Conservation (phyloP, 1,140 invertebrate species). For the Drosophila athabasca region DNA sequence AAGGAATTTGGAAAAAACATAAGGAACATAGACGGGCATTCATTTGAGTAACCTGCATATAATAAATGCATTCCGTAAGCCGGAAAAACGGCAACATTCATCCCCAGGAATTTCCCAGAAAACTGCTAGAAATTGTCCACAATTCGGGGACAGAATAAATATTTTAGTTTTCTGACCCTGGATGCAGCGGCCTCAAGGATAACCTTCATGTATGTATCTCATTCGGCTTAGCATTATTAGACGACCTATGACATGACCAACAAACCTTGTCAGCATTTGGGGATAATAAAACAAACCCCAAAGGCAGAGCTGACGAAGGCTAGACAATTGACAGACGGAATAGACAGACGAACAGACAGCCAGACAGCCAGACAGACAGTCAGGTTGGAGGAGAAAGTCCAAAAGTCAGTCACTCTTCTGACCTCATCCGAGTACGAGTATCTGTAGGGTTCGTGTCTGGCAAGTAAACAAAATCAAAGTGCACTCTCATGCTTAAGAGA, state of each 20-base stretch:
- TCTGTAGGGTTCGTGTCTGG: constrained; percentile 15
- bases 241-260: constrained; percentile 17
- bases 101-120: constrained; percentile 25
- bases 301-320: constrained; percentile 30
- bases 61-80: constrained; percentile 28
- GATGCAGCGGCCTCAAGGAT: background rate
- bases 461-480: constrained; percentile 28
- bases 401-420: constrained; percentile 27
- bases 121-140: constrained; percentile 32
- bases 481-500: constrained; percentile 36
- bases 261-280: constrained; percentile 28
- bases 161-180: constrained; percentile 6
- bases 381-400: constrained; percentile 10
- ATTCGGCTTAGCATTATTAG: constrained; percentile 33
- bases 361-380: background rate
- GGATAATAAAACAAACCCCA: constrained; percentile 38
- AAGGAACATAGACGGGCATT: constrained; percentile 13
- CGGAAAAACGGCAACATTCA: constrained; percentile 19
- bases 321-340: constrained; percentile 30
- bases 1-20: background rate
- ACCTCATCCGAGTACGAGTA: constrained; percentile 1
- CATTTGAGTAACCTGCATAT: constrained; percentile 11
- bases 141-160: constrained; percentile 29
- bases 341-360: background rate
- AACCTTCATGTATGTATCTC: constrained; percentile 25